Percentiles rank a stretch among this genome's conserved stretches.
phyloP scores from a whole-genome alignment of 1,140 invertebrate genomes.

The Drosophila pachea region DNA sequence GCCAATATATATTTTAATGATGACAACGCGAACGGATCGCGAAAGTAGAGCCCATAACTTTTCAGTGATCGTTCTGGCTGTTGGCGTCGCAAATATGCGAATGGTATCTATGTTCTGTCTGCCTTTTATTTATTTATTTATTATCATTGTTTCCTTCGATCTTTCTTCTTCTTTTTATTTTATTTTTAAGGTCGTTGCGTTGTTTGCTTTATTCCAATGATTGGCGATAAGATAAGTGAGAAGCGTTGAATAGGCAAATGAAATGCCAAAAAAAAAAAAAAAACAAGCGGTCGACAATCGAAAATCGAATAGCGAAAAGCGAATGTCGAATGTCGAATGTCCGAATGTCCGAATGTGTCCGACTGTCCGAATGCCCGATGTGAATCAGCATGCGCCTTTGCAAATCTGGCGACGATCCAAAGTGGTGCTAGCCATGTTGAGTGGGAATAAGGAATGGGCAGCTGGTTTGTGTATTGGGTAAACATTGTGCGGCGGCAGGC shows the following conservation, averaged over 20 bases:
- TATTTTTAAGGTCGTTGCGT: constrained; percentile 60
- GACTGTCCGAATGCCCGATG: background rate
- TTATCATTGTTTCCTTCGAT: too few species aligned
- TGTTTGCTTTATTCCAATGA: constrained; percentile 46
- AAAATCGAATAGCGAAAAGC: constrained; percentile 1
- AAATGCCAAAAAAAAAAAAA: too few species aligned
- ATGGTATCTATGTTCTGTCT: constrained; percentile 8
- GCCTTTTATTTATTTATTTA: too few species aligned
- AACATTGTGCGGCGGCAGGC: too few species aligned
- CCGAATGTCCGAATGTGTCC: background rate
- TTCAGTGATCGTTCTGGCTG: constrained; percentile 7
- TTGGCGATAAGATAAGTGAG: constrained; percentile 67
- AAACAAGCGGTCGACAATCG: constrained; percentile 12
- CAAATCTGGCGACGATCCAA: constrained; percentile 38
- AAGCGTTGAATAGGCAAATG: background rate
- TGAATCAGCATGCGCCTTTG: constrained; percentile 28
- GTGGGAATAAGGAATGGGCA: background rate
- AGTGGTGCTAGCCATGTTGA: constrained; percentile 14
- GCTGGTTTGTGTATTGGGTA: background rate
- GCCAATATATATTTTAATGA: background rate
- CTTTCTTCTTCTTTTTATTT: background rate
- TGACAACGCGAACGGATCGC: constrained; percentile 15
- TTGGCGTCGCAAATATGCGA: constrained; percentile 31
- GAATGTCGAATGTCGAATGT: constrained; percentile 13
- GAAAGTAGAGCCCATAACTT: constrained; percentile 9